These are phyloP conservation scores for Volucella inflata DNA, from an alignment of 2,888 invertebrate species.

Conservation along the genomic window DNA sequence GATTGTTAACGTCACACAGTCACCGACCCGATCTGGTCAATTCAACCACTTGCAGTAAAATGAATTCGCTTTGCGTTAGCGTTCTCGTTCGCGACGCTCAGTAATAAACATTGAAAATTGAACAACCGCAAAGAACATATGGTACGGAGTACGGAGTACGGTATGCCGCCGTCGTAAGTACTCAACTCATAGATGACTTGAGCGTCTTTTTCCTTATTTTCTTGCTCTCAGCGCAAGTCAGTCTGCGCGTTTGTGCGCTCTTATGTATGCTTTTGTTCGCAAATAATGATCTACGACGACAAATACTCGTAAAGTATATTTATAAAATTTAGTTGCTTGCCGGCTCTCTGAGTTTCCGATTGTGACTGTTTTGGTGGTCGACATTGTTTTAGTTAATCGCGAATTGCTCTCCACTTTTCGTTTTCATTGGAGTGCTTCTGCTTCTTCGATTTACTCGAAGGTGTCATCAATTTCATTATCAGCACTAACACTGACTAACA, in stretches of 20 bases:
- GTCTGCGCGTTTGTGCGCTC: constrained; percentile 31
- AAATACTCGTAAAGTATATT: constrained; percentile 20
- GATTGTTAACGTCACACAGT: constrained; percentile 58
- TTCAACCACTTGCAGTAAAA: constrained; percentile 69
- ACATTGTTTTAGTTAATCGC: constrained; percentile 23
- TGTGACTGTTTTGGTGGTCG: constrained; percentile 26
- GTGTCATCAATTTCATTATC: constrained; percentile 36
- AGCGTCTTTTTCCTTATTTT: constrained; percentile 37
- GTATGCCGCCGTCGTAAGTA: constrained; percentile 9
- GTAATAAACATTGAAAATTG: constrained; percentile 36
- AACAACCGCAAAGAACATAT: constrained; percentile 42
- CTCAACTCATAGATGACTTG: constrained; percentile 35
- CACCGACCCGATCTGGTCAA: constrained; percentile 66
- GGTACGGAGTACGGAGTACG: constrained; percentile 21
- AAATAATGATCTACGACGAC: constrained; percentile 12
- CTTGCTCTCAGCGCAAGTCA: constrained; percentile 15
- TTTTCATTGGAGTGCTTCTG: neutral
- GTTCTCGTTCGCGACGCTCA: constrained; percentile 14
- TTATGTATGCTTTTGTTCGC: constrained; percentile 43
- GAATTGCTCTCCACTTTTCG: constrained; percentile 15
- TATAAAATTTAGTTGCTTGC: constrained; percentile 22
- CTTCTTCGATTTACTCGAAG: too few species aligned
- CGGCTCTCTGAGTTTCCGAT: constrained; percentile 24
- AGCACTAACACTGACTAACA: constrained; percentile 34
- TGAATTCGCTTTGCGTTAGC: constrained; percentile 51